phyloP scores from a whole-genome alignment of 1,140 invertebrate species.

The Protaetia brevitarsis region DNA sequence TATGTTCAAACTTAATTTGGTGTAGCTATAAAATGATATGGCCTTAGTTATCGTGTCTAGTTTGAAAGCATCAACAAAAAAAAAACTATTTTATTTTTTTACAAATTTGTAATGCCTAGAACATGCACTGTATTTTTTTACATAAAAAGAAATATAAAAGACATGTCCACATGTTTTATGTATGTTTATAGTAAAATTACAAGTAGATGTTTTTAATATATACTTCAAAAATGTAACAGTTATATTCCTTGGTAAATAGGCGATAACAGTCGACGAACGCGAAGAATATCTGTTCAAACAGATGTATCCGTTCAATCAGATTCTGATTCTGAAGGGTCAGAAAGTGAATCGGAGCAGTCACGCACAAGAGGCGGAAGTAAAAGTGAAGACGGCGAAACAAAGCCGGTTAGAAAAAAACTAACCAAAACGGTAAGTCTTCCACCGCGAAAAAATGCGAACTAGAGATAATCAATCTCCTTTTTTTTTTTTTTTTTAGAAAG shows the following conservation, averaged over 20 bases:
- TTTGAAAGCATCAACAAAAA: no score
- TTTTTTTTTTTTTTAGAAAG: conserved; percentile 31
- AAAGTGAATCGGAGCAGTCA: conserved; percentile 43
- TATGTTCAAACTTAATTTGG: no score
- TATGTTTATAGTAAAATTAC: no score
- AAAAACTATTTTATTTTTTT: no score
- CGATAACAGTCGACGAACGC: conserved; percentile 36
- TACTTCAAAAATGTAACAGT: not conserved
- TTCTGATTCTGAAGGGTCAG: conserved; percentile 51
- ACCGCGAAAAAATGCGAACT: no score
- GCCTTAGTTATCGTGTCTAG: no score
- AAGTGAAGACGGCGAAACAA: conserved; percentile 39
- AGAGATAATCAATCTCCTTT: no score
- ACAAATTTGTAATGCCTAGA: no score
- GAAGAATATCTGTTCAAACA: conserved; percentile 57
- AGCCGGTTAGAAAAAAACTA: conserved; percentile 25
- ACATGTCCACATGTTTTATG: no score
- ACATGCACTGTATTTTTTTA: not conserved
- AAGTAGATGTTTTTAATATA: not conserved
- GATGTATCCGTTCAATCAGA: conserved; percentile 60
- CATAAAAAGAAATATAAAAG: not conserved
- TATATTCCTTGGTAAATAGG: conserved; percentile 24
- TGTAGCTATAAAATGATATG: no score
- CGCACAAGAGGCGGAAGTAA: conserved; percentile 45
- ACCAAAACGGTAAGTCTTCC: conserved; percentile 24